phyloP scores from a whole-genome alignment of 1,140 invertebrate species.

The Phthorimaea operculella region DNA sequence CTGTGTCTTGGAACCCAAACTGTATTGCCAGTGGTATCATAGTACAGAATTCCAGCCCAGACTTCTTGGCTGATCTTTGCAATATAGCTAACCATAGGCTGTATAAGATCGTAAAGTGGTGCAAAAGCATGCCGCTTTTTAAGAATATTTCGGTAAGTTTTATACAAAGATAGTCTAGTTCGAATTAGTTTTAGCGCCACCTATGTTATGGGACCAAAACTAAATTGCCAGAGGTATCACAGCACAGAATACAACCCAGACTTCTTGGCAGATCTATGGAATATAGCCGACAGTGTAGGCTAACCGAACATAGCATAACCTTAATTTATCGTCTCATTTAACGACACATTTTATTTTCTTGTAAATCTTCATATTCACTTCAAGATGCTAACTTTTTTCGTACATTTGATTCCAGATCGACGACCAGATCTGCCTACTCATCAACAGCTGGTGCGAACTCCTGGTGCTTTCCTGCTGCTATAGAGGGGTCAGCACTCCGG shows the following conservation, averaged over 20 bases:
- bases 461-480: conserved; percentile 93
- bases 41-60: conserved; percentile 77
- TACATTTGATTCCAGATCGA: conserved; percentile 43
- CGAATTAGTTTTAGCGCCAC: no score
- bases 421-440: conserved; percentile 95
- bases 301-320: no score
- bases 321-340: no score
- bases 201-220: no score
- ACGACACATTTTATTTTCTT: no score
- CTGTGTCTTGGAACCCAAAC: no score
- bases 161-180: no score
- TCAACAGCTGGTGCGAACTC: conserved; percentile 98
- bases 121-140: conserved; percentile 95
- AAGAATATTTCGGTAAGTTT: conserved; percentile 85
- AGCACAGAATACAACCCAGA: conserved; percentile 79
- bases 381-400: no score
- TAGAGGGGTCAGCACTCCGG: conserved; percentile 86
- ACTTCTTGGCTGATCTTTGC: conserved; percentile 89
- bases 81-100: conserved; percentile 94
- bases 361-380: no score
- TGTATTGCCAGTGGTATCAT: conserved; percentile 73
- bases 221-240: conserved; percentile 72
- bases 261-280: conserved; percentile 88
- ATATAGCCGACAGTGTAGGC: conserved; percentile 95
- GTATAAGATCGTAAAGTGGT: conserved; percentile 99